phyloP scores from a whole-genome alignment of 2,113 vertebrate species.

The Poeciliopsis prolifica region DNA sequence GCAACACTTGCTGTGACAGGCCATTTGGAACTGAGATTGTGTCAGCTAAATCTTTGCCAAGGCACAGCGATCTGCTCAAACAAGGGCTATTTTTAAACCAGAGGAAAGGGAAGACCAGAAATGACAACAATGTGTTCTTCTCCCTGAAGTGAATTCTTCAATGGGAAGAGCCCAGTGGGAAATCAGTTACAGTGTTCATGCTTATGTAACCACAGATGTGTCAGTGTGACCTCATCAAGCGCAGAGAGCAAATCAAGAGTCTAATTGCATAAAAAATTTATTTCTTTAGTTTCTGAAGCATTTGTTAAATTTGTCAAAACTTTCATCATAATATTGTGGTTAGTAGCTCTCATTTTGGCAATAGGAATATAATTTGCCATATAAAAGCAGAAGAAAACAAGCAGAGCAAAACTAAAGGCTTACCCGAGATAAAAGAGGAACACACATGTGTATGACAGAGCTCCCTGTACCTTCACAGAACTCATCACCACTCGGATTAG shows the following conservation, averaged over 20 bases:
- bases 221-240: slow-evolving; percentile 16
- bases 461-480: slow-evolving; percentile 93
- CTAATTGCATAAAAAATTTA: not conserved
- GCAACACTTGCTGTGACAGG: slow-evolving; percentile 46
- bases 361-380: not conserved
- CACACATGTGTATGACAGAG: slow-evolving; percentile 89
- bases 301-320: not conserved
- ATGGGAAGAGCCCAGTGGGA: slow-evolving; percentile 53
- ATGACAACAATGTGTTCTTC: slow-evolving; percentile 68
- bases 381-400: not conserved
- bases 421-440: slow-evolving; percentile 96
- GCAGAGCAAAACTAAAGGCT: slow-evolving; percentile 54
- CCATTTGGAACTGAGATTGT: slow-evolving; percentile 23
- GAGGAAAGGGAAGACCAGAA: slow-evolving; percentile 46
- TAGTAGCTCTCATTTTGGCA: not conserved
- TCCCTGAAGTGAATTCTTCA: slow-evolving; percentile 63
- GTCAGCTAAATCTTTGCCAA: slow-evolving; percentile 56
- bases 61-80: slow-evolving; percentile 36
- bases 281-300: too few relatives aligned
- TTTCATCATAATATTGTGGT: not conserved
- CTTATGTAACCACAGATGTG: slow-evolving; percentile 60
- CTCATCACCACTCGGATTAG: slow-evolving; percentile 95
- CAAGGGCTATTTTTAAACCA: slow-evolving; percentile 69
- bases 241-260: slow-evolving; percentile 1
- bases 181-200: slow-evolving; percentile 45